phyloP scores from a whole-genome alignment of 2,888 invertebrate species.

The Mactromeris polynyma region DNA sequence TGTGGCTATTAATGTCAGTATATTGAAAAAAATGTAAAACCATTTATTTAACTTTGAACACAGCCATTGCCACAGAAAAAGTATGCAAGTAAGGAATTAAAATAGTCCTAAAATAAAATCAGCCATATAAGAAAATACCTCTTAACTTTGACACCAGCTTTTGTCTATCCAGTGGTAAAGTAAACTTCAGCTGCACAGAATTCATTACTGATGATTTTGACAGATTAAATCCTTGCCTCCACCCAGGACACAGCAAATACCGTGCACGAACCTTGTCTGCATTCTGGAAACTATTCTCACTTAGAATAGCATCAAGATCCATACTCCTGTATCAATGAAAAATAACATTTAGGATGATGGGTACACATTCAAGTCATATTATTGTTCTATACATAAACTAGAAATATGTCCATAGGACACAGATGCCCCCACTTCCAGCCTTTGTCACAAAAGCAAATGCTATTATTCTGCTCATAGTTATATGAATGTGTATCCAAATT shows the following conservation, averaged over 20 bases:
- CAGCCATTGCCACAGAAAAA: too few relatives aligned
- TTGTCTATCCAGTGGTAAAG: slow-evolving; percentile 80
- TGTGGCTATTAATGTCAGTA: too few relatives aligned
- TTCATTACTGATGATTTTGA: slow-evolving; percentile 64
- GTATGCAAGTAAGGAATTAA: neutral
- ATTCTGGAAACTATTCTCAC: slow-evolving; percentile 80
- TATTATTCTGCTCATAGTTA: too few relatives aligned
- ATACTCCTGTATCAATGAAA: slow-evolving; percentile 74
- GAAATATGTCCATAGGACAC: too few relatives aligned
- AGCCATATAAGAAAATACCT: slow-evolving; percentile 67
- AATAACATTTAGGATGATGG: too few relatives aligned
- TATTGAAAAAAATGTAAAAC: too few relatives aligned
- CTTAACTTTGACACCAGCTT: slow-evolving; percentile 77
- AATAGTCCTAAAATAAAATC: neutral
- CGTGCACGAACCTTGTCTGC: slow-evolving; percentile 77
- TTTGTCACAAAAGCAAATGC: too few relatives aligned
- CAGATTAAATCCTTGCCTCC: slow-evolving; percentile 71
- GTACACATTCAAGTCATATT: too few relatives aligned
- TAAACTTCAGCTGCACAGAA: slow-evolving; percentile 79
- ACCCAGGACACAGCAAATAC: slow-evolving; percentile 80
- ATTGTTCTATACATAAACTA: too few relatives aligned
- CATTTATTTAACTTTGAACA: too few relatives aligned
- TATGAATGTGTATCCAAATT: too few relatives aligned
- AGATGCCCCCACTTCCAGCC: too few relatives aligned
- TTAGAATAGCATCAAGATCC: slow-evolving; percentile 84